Evolutionary conservation across 64 coral and sea anemone genomes (phyloP).

Genomic region (Stichodactyla mertensii): DNA sequence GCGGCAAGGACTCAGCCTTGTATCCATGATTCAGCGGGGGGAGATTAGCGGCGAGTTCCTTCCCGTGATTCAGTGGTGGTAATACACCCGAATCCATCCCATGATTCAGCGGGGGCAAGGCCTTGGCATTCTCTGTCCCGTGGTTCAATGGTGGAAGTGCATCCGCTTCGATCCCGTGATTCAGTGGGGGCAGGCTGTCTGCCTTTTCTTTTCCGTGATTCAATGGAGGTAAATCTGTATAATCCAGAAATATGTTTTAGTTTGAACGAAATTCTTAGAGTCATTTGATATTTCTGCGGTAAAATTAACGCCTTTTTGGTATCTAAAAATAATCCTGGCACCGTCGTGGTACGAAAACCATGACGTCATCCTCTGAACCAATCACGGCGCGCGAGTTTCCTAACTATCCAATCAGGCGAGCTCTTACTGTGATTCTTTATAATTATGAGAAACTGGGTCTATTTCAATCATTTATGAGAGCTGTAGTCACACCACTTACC

Average conservation of each 20-base stretch:
- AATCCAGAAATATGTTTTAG: too few species aligned
- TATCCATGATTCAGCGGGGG: constrained; percentile 36
- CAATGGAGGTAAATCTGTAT: constrained; percentile 36
- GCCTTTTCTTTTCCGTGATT: constrained; percentile 45
- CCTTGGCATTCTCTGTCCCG: constrained; percentile 25
- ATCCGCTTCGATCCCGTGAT: constrained; percentile 35
- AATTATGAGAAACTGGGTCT: too few species aligned
- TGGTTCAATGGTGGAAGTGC: constrained; percentile 44
- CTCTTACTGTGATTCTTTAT: too few species aligned
- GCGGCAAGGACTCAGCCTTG: constrained; percentile 17
- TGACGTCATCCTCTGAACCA: too few species aligned
- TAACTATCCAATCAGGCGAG: too few species aligned
- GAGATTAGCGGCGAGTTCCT: neutral
- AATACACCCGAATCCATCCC: constrained; percentile 13
- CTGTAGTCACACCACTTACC: neutral
- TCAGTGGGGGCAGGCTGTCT: constrained; percentile 40
- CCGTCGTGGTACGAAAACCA: too few species aligned
- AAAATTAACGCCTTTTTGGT: too few species aligned
- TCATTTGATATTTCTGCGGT: too few species aligned
- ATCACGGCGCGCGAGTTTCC: too few species aligned
- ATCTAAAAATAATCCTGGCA: too few species aligned
- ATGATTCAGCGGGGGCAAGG: constrained; percentile 34
- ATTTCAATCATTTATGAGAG: too few species aligned
- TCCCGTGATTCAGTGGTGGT: constrained; percentile 23
- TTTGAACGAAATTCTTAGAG: too few species aligned